Percentiles rank a stretch among this genome's conserved stretches.
Evolutionary conservation across 2,113 vertebrate genomes (phyloP).

Genomic region (Malurus melanocephalus): DNA sequence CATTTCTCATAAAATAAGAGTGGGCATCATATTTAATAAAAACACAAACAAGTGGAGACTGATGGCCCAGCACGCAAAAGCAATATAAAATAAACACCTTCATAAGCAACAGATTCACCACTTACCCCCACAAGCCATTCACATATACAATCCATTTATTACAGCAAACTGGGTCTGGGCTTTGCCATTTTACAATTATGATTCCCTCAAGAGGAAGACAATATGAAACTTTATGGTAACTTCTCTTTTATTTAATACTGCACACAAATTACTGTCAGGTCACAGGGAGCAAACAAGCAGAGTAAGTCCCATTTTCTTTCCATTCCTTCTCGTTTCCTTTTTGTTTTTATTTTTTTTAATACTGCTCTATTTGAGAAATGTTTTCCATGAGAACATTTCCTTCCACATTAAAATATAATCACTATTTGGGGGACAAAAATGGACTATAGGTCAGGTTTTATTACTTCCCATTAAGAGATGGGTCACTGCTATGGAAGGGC

Average conservation of each 20-base stretch:
- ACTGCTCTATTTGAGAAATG: background rate
- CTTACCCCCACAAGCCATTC: conserved; percentile 28
- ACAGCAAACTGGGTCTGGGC: background rate
- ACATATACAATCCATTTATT: conserved; percentile 25
- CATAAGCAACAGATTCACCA: conserved; percentile 25
- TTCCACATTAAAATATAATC: background rate
- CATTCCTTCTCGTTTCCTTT: background rate
- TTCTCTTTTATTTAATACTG: conserved; percentile 20
- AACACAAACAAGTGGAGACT: conserved; percentile 9
- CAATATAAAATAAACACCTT: conserved; percentile 43
- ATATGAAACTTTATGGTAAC: conserved; percentile 21
- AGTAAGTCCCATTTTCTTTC: background rate
- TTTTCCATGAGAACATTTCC: background rate
- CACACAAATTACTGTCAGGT: conserved; percentile 24
- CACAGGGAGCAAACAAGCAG: background rate
- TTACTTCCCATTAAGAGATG: background rate
- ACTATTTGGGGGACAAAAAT: background rate
- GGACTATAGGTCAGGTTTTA: background rate
- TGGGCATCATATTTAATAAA: conserved; percentile 49
- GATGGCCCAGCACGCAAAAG: conserved; percentile 6
- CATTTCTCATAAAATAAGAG: conserved; percentile 41
- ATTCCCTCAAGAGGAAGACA: conserved; percentile 11
- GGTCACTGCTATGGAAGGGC: background rate
- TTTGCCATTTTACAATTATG: conserved; percentile 33
- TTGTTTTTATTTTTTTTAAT: background rate